phyloP scores from a whole-genome alignment of 2,888 invertebrate genomes.

The Ophion costatus region DNA sequence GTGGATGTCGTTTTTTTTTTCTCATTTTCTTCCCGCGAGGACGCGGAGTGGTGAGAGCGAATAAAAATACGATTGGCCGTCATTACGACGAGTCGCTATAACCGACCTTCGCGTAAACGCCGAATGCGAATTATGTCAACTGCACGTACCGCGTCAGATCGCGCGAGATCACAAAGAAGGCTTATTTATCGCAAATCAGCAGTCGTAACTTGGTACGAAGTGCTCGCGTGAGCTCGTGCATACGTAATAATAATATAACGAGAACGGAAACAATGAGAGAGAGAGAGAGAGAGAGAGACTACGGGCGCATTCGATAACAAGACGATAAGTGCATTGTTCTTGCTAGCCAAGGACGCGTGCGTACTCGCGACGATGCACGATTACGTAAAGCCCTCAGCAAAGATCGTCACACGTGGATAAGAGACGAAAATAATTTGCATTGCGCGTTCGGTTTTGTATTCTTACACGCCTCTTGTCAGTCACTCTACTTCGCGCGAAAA shows the following conservation, averaged over 20 bases:
- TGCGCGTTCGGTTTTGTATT: conserved; percentile 1
- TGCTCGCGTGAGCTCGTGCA: conserved; percentile 12
- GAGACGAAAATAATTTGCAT: conserved; percentile 10
- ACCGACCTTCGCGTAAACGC: background rate
- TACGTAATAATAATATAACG: conserved; percentile 46
- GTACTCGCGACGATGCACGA: conserved; percentile 20
- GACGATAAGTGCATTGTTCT: conserved; percentile 60
- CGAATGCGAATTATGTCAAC: conserved; percentile 9
- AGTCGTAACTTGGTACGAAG: conserved; percentile 25
- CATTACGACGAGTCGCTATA: conserved; percentile 11
- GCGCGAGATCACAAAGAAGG: background rate
- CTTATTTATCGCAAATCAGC: conserved; percentile 29
- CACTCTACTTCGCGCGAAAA: background rate
- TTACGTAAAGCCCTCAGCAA: conserved; percentile 37
- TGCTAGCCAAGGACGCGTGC: conserved; percentile 38
- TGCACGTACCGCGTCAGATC: background rate
- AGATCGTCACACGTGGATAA: conserved; percentile 55
- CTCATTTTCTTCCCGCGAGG: background rate
- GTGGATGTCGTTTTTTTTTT: background rate
- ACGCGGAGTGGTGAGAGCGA: background rate
- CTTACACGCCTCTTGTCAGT: background rate
- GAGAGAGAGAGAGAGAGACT: conserved; percentile 22
- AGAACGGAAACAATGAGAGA: conserved; percentile 48
- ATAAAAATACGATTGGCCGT: background rate
- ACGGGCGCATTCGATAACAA: conserved; percentile 55